Percentiles rank a stretch among this genome's conserved stretches.
Conservation (phyloP, 1,140 invertebrate genomes). For the Drosophila kohkoa region DNA sequence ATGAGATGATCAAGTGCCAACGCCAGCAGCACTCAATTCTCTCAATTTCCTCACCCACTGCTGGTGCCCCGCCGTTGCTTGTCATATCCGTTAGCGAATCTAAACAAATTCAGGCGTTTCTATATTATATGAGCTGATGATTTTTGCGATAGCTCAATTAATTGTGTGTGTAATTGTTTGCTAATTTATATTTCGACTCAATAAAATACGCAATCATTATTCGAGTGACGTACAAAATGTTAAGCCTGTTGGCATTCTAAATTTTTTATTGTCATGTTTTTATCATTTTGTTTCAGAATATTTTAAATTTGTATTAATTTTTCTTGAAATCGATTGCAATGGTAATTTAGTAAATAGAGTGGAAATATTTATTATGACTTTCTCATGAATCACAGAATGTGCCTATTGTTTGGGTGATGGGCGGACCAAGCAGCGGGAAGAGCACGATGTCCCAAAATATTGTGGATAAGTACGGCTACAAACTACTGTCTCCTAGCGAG, state of each 20-base stretch:
- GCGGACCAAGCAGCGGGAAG: slow-evolving; percentile 52
- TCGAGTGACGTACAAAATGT: slow-evolving; percentile 17
- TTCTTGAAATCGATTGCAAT: slow-evolving; percentile 23
- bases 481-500: slow-evolving; percentile 29
- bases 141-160: slow-evolving; percentile 42
- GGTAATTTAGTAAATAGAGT: slow-evolving; percentile 26
- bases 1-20: slow-evolving; percentile 57
- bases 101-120: slow-evolving; percentile 81
- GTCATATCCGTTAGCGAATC: slow-evolving; percentile 78
- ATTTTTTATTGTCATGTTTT: slow-evolving; percentile 29
- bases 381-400: slow-evolving; percentile 26
- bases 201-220: slow-evolving; percentile 30
- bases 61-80: slow-evolving; percentile 50
- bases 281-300: not conserved
- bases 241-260: not conserved
- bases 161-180: slow-evolving; percentile 34
- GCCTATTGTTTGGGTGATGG: slow-evolving; percentile 53
- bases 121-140: slow-evolving; percentile 77
- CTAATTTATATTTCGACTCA: slow-evolving; percentile 7
- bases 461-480: slow-evolving; percentile 39
- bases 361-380: not conserved
- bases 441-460: slow-evolving; percentile 44
- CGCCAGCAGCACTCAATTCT: slow-evolving; percentile 17
- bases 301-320: not conserved
- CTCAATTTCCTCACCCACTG: slow-evolving; percentile 23